Percentiles rank a stretch among this genome's conserved stretches.
Evolutionary conservation across 1,140 invertebrate genomes (phyloP).

Genomic region (Eupristina koningsbergeri): DNA sequence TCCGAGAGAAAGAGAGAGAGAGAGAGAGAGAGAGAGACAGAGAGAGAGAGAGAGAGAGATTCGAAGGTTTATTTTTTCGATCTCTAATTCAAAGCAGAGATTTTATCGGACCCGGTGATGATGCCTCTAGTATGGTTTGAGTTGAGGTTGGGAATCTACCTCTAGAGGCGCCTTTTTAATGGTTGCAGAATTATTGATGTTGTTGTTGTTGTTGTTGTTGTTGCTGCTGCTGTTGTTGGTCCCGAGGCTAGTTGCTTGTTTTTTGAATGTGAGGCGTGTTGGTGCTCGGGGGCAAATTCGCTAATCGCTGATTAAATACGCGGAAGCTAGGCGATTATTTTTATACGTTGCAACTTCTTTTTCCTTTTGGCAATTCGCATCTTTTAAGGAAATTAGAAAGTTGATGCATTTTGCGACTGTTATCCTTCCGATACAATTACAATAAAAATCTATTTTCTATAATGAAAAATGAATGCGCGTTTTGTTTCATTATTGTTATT

Average conservation of each 20-base stretch:
- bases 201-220: no score
- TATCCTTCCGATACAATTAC: background rate
- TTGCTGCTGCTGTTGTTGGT: no score
- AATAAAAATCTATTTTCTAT: background rate
- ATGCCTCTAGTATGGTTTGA: background rate
- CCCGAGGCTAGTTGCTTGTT: no score
- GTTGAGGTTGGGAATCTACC: no score
- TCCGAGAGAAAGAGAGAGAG: background rate
- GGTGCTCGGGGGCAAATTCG: background rate
- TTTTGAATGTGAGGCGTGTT: no score
- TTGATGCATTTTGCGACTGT: no score
- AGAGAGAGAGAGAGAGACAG: background rate
- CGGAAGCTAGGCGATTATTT: background rate
- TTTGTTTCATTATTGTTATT: background rate
- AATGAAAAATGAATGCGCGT: no score
- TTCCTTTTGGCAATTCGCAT: no score
- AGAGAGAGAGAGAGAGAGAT: no score
- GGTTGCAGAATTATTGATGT: no score
- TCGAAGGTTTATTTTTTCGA: slow-evolving; percentile 24
- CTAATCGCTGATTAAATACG: background rate
- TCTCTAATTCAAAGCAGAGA: slow-evolving; percentile 8
- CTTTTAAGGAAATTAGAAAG: no score
- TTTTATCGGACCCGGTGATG: background rate
- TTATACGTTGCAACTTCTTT: background rate
- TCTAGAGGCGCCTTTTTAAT: no score